Percentiles rank a stretch among this genome's conserved stretches.
These are phyloP conservation scores for Rhodinocichla rosea DNA, from an alignment of 2,113 vertebrate species.

Conservation along the genomic window DNA sequence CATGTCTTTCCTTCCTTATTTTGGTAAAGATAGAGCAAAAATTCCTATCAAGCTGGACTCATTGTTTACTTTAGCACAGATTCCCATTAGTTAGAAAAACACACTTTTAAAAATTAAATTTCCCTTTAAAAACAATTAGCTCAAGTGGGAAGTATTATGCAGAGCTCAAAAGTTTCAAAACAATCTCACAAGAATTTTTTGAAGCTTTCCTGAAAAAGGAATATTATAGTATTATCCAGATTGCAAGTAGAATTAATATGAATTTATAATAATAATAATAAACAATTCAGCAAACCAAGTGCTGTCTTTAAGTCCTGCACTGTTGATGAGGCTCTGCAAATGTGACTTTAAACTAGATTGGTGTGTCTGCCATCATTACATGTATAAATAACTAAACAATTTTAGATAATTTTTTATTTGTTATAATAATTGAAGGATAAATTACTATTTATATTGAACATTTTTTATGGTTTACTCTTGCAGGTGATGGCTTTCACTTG, in stretches of 20 bases:
- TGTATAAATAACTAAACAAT: neutral
- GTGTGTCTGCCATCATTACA: neutral
- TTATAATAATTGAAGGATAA: neutral
- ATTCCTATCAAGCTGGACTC: neutral
- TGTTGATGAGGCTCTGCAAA: accelerated
- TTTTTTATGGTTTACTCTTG: neutral
- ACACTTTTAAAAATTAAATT: slow-evolving; percentile 37
- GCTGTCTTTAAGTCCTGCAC: neutral
- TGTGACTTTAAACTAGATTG: neutral
- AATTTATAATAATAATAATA: neutral
- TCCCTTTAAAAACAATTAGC: slow-evolving; percentile 57
- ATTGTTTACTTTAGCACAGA: slow-evolving; percentile 30
- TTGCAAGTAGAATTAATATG: neutral
- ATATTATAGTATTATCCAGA: neutral
- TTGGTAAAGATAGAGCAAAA: slow-evolving; percentile 22
- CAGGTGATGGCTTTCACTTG: neutral
- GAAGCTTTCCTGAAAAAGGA: neutral
- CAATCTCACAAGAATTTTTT: neutral
- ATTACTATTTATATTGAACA: neutral
- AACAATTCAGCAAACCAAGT: neutral
- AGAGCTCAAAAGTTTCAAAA: slow-evolving; percentile 29
- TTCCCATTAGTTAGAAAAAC: slow-evolving; percentile 54
- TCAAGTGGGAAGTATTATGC: slow-evolving; percentile 34
- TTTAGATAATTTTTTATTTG: neutral
- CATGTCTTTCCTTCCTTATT: slow-evolving; percentile 27